A percentile compares a stretch with the other conserved stretches of the same genome.
These are phyloP conservation scores for Drosophila malerkotliana DNA, from an alignment of 1,140 invertebrate genomes.

Conservation along the genomic window DNA sequence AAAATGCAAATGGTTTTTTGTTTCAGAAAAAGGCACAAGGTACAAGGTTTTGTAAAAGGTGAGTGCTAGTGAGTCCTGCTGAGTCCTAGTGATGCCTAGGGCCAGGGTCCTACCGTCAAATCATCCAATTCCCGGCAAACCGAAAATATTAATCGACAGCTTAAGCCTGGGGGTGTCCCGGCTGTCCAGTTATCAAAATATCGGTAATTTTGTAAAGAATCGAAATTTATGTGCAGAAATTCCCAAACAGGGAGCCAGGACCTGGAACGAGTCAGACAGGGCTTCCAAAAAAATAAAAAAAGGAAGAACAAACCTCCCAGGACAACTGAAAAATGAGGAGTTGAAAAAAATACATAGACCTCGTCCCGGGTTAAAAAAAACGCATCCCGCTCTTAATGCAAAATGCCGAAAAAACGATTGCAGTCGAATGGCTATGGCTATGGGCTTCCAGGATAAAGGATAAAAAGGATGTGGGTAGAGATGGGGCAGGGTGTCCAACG, in stretches of 20 bases:
- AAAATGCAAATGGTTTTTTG: conserved; percentile 35
- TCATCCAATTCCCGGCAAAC: neutral
- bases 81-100: no score
- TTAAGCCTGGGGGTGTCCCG: conserved; percentile 24
- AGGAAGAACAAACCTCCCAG: conserved; percentile 19
- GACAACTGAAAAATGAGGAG: conserved; percentile 14
- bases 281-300: neutral
- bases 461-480: neutral
- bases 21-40: no score
- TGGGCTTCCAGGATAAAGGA: neutral
- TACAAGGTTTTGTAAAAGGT: no score
- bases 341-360: conserved; percentile 24
- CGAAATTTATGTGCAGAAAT: conserved; percentile 67
- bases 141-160: conserved; percentile 60
- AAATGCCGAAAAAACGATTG: conserved; percentile 59
- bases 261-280: conserved; percentile 71
- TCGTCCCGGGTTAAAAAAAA: neutral
- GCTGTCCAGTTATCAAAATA: conserved; percentile 40
- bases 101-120: no score
- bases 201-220: conserved; percentile 74
- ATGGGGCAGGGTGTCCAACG: neutral
- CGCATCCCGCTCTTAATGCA: neutral
- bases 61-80: no score
- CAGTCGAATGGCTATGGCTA: neutral
- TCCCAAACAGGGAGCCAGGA: conserved; percentile 23